Percentiles rank a stretch among this genome's conserved stretches.
Conservation (phyloP, 2,113 vertebrate genomes). For the Platysternon megacephalum region DNA sequence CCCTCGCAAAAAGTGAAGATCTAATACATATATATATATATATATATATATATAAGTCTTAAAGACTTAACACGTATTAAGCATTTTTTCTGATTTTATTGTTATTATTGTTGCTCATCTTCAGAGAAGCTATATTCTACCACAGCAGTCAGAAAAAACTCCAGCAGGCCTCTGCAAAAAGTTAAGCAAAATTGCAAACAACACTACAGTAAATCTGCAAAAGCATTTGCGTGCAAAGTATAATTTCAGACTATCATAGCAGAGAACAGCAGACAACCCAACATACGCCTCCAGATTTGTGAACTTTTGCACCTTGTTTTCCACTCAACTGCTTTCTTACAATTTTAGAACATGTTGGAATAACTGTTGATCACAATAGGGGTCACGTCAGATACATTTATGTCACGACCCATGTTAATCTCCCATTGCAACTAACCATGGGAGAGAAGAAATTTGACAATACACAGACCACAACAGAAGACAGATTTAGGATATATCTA, state of each 20-base stretch:
- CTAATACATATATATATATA: accelerated
- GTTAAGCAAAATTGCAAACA: not conserved
- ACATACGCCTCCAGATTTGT: not conserved
- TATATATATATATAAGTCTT: not conserved
- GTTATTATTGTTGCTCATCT: not conserved
- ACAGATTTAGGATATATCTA: not conserved
- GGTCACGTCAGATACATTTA: not conserved
- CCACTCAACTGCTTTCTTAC: not conserved
- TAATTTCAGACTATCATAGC: constrained; percentile 17
- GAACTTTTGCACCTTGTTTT: constrained; percentile 35
- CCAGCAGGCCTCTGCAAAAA: constrained; percentile 1
- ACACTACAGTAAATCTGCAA: not conserved
- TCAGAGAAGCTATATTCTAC: not conserved
- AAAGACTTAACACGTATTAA: not conserved
- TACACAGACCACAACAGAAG: not conserved
- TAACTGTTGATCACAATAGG: not conserved
- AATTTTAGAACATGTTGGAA: constrained; percentile 17
- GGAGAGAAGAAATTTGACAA: not conserved
- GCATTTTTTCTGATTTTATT: not conserved
- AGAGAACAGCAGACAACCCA: not conserved
- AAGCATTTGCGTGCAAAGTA: constrained; percentile 15
- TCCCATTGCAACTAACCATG: not conserved
- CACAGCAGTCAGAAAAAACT: not conserved
- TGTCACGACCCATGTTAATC: not conserved
- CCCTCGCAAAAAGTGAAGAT: not conserved